phyloP scores from a whole-genome alignment of 2,888 invertebrate species.

The Acanthoscelides obtectus region DNA sequence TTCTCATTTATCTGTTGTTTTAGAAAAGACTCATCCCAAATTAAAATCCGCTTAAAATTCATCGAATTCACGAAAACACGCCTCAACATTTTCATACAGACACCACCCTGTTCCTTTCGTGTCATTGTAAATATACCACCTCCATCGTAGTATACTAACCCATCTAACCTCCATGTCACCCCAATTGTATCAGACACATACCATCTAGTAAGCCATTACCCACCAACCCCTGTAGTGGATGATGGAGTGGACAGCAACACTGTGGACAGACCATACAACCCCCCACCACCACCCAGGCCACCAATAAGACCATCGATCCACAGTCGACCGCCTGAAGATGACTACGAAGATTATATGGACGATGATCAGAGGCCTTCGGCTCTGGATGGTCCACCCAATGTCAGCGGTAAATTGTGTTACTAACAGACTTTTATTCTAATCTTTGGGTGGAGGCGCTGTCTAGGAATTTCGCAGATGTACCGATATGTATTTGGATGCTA shows the following conservation, averaged over 20 bases:
- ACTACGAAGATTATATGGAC: slow-evolving; percentile 18
- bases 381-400: slow-evolving; percentile 25
- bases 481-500: no score
- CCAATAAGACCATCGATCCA: slow-evolving; percentile 5
- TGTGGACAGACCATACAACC: slow-evolving; percentile 40
- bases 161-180: not conserved
- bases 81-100: no score
- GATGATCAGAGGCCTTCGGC: slow-evolving; percentile 19
- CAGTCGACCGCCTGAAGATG: not conserved
- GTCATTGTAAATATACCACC: not conserved
- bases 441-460: not conserved
- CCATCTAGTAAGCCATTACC: slow-evolving; percentile 46
- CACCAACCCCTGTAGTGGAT: slow-evolving; percentile 37
- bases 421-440: slow-evolving; percentile 5
- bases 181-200: slow-evolving; percentile 38
- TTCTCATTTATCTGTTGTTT: no score
- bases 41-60: no score
- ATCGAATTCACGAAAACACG: no score
- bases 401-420: slow-evolving; percentile 29
- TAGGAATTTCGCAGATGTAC: not conserved
- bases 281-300: slow-evolving; percentile 11
- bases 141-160: not conserved
- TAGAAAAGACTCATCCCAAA: no score
- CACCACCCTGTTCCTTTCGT: not conserved
- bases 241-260: slow-evolving; percentile 43